These are phyloP conservation scores for Drosophila willistoni DNA, from an alignment of 1,140 invertebrate genomes.

Conservation along the genomic window DNA sequence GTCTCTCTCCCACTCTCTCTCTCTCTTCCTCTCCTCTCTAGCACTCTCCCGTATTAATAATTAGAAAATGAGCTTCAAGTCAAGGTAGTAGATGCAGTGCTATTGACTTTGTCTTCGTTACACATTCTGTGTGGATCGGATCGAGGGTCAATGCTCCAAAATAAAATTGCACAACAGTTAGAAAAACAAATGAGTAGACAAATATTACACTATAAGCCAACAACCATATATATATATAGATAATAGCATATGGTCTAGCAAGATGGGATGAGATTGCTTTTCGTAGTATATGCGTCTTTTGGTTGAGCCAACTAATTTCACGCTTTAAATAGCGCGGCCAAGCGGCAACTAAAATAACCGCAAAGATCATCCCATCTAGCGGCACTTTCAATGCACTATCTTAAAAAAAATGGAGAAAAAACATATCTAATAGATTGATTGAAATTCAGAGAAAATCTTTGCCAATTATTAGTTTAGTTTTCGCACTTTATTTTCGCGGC, in stretches of 20 bases:
- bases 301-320: conserved; percentile 65
- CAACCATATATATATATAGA: conserved; percentile 10
- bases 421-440: too few species aligned
- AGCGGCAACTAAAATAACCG: conserved; percentile 54
- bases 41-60: conserved; percentile 62
- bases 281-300: neutral
- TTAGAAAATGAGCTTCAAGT: conserved; percentile 75
- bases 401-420: neutral
- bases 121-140: conserved; percentile 43
- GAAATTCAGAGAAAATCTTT: too few species aligned
- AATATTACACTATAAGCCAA: conserved; percentile 8
- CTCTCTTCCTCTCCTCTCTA: conserved; percentile 26
- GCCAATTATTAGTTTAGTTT: too few species aligned
- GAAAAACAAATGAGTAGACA: conserved; percentile 36
- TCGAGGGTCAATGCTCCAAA: conserved; percentile 70
- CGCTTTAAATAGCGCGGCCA: conserved; percentile 77
- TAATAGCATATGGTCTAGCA: neutral
- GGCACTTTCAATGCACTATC: conserved; percentile 40
- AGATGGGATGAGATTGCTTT: conserved; percentile 7
- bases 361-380: conserved; percentile 1
- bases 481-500: too few species aligned
- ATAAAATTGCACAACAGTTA: conserved; percentile 43
- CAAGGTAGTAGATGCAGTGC: conserved; percentile 47
- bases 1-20: conserved; percentile 12
- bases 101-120: conserved; percentile 66